Evolutionary conservation across 1,140 invertebrate species (phyloP), one percentile per base, ranked within the genome.

Genomic region (Drosophila athabasca): DNA sequence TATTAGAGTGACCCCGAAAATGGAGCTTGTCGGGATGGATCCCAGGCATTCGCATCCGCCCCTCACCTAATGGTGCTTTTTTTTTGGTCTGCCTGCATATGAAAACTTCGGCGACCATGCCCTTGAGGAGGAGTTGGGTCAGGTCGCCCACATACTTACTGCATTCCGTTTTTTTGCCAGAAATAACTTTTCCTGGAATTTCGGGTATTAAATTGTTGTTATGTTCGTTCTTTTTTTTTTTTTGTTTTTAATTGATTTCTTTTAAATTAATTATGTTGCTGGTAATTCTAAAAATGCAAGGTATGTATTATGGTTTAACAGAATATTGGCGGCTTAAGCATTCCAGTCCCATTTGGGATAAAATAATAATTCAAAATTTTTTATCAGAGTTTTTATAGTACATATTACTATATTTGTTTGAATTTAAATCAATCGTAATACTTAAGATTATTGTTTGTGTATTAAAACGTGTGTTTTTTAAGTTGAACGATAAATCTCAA

Each of bases 1-100:
- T 82, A 82, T 82, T 82, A 82, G 81, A 79, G 76, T 82, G 80
- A 84, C 80, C 79, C 75, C 60, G 35, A 70, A 84, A 82, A 82
- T 83, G 69, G 75, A 82, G 79, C 62, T 41, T 26, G 48, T 44
- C 43, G 57, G 46, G 60, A 62, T 49, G 46, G 60, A 62, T 49
- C 55, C 43, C 55, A 19, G 43, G 46, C 43, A 66, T 66, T 66
- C 62, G 17, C 45, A 35, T 64, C 60, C 64, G 35, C 9, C 19
- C 46, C 9, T 2, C 45, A 5, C 8, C 44, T 15, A 55, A 60
- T 26, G 31, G 53, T 29, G 41, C 35, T 4, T 11, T 39, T 39
- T 39, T 5, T 5, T 5, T 5, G 11, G 1, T 39, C 11, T 39
- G 35, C 11, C 35, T 62, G 24, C 60, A 66, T 46, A 51, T 52